Evolutionary conservation across 2,888 invertebrate species (phyloP).

Genomic region (Uloborus plumipes): DNA sequence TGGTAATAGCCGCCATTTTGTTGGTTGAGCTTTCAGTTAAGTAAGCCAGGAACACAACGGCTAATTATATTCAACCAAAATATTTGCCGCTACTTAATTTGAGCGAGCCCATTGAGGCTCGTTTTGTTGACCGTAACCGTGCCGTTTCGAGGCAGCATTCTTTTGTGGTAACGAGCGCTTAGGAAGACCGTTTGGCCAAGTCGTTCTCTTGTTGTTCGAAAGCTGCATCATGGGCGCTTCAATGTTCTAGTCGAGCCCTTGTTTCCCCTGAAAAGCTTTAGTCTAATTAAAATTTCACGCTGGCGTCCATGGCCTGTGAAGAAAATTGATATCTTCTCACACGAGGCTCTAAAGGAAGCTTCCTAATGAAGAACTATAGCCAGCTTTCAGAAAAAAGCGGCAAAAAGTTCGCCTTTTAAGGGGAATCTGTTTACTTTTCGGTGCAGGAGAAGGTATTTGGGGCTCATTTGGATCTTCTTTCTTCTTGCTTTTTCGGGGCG

Average conservation of each 20-base stretch:
- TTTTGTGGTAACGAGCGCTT: slow-evolving; percentile 41
- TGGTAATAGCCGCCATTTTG: slow-evolving; percentile 49
- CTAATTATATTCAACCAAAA: slow-evolving; percentile 63
- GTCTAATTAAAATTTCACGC: slow-evolving; percentile 63
- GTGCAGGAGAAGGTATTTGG: neutral
- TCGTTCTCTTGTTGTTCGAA: slow-evolving; percentile 27
- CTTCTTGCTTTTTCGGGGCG: too few species aligned
- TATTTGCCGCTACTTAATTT: slow-evolving; percentile 62
- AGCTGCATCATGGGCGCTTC: slow-evolving; percentile 29
- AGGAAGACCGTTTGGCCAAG: slow-evolving; percentile 37
- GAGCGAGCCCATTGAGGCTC: slow-evolving; percentile 47
- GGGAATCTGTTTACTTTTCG: neutral
- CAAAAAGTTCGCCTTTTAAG: neutral
- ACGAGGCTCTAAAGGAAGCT: slow-evolving; percentile 19
- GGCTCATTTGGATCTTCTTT: too few species aligned
- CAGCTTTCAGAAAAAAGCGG: slow-evolving; percentile 7
- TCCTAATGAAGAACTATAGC: slow-evolving; percentile 51
- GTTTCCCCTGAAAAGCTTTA: slow-evolving; percentile 42
- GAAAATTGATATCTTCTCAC: slow-evolving; percentile 52
- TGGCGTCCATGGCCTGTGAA: slow-evolving; percentile 60
- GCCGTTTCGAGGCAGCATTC: slow-evolving; percentile 41
- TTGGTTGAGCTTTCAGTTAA: too few species aligned
- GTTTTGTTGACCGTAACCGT: slow-evolving; percentile 57
- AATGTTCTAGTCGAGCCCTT: slow-evolving; percentile 24
- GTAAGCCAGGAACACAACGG: neutral